Evolutionary conservation across 2,797 vertebrate genomes (phyloP), one percentile per base, ranked within the genome.

Genomic region (Poecilia velifera): DNA sequence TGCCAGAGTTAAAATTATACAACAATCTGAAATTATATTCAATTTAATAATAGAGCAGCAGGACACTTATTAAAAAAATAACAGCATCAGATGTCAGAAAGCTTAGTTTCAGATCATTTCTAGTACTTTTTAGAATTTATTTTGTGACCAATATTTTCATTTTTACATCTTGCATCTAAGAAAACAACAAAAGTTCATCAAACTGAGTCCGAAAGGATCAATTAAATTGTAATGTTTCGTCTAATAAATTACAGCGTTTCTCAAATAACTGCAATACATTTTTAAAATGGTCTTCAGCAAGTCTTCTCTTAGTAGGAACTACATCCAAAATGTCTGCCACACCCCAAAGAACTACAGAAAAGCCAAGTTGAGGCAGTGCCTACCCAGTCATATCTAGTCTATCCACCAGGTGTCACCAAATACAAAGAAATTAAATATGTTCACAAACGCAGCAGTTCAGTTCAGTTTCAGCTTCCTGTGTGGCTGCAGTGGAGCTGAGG

Each of bases 321-420:
- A 45, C 53, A 59, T 59, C 22, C 13, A 43, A 14, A 16, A 39
- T 74, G 49, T 53, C 49, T 2, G 5, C 20, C 31, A 39, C 6
- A 28, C 46, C 41, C n/a, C 39, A 10, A 71, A 45, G 13, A 34
- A 49, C 47, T 51, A 73, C 41, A 51, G 53, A 20, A 10, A 0
- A n/a, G 6, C 18, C 12, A 39, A 74, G 12, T 34, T 3, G 2
- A 28, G n/a, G 28, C 9, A 39, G 31, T 6, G 41, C 20, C 46
- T 36, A 5, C 12, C 46, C 28, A 8, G 4, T 62, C 6, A 59
- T 45, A 51, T 59, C 3, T 49, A 18, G 22, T 9, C 16, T 73
- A n/a, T 77, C 92, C 95, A 93, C 82, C 79, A 95, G 94, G 83
- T 86, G 94, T 83, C 93, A 72, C 86, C 79, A 85, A 36, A 84